Conservation (phyloP, 1,140 invertebrate species). For the Caenorhabditis tropicalis region DNA sequence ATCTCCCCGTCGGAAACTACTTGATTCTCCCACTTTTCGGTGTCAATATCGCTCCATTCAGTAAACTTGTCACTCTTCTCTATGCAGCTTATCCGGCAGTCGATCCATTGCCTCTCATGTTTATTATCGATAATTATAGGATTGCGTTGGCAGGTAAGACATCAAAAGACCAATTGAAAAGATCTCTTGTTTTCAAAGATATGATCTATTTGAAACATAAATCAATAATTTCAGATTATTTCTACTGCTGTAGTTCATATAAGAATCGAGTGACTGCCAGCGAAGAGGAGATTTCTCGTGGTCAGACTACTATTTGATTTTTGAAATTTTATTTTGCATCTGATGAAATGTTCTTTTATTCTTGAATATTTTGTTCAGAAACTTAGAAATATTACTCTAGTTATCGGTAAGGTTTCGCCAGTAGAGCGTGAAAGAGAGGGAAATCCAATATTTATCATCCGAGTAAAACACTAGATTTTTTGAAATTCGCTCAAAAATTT, state of each 20-base stretch:
- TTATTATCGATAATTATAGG: constrained; percentile 6
- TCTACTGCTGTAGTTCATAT: not conserved
- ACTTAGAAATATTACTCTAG: too few species aligned
- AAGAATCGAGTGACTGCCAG: constrained; percentile 11
- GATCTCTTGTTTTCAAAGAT: too few species aligned
- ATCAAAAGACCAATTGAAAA: too few species aligned
- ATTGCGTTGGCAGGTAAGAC: not conserved
- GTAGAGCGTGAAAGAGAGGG: too few species aligned
- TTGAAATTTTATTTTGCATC: not conserved
- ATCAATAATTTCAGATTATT: not conserved
- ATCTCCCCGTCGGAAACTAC: not conserved
- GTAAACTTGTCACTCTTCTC: not conserved
- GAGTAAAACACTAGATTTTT: too few species aligned
- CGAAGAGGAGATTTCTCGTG: constrained; percentile 5
- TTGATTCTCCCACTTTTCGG: not conserved
- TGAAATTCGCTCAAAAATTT: too few species aligned
- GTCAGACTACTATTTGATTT: not conserved
- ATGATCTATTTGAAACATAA: too few species aligned
- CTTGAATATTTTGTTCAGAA: too few species aligned
- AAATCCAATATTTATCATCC: too few species aligned
- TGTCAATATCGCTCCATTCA: constrained; percentile 26
- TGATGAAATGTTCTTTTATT: too few species aligned
- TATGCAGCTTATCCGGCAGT: constrained; percentile 22
- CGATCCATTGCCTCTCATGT: not conserved
- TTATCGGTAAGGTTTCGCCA: too few species aligned